Percentiles rank a stretch among this genome's conserved stretches.
Evolutionary conservation across 2,888 invertebrate species (phyloP).

Genomic region (Hypomecis atomaria): DNA sequence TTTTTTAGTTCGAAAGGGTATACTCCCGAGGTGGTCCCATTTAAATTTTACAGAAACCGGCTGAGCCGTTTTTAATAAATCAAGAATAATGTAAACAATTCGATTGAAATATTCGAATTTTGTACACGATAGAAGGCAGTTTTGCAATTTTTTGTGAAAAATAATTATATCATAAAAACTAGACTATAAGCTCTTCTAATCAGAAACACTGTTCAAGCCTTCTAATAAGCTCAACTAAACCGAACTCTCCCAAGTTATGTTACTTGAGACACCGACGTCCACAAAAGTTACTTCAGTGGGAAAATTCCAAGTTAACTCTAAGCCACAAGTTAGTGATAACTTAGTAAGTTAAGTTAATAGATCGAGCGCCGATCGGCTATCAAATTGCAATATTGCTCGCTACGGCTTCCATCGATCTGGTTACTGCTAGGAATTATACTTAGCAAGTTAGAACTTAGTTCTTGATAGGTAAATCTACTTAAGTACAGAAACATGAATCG

Average conservation of each 20-base stretch:
- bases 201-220: neutral
- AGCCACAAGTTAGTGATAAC: conserved; percentile 16
- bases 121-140: too few relatives aligned
- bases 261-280: conserved; percentile 9
- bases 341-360: conserved; percentile 27
- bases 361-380: conserved; percentile 23
- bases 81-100: too few relatives aligned
- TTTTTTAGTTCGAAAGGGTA: too few relatives aligned
- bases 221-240: neutral
- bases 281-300: conserved; percentile 12
- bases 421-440: conserved; percentile 43
- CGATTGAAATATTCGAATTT: too few relatives aligned
- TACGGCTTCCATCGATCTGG: conserved; percentile 30
- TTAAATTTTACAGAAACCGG: too few relatives aligned
- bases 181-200: neutral
- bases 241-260: conserved; percentile 2
- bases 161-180: too few relatives aligned
- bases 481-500: too few relatives aligned
- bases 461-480: neutral
- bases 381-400: conserved; percentile 29
- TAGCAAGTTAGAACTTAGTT: conserved; percentile 8
- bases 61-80: too few relatives aligned
- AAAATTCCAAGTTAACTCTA: conserved; percentile 17
- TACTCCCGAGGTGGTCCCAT: too few relatives aligned
- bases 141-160: too few relatives aligned